These are phyloP conservation scores for Cuniculus paca DNA, from an alignment of 2,797 vertebrate species.

Conservation along the genomic window DNA sequence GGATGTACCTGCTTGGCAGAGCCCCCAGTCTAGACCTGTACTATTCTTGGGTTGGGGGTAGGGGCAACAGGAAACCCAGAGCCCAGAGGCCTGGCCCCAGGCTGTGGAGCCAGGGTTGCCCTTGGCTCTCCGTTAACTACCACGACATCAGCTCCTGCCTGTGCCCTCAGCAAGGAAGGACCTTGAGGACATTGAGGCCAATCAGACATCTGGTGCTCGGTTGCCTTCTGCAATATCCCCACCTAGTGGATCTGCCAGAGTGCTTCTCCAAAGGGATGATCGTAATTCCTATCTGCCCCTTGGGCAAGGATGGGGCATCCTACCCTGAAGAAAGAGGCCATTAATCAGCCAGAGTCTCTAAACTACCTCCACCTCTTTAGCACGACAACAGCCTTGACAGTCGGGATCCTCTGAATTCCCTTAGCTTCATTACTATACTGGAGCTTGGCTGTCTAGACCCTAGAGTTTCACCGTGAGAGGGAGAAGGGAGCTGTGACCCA, in stretches of 20 bases:
- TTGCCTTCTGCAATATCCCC: constrained; percentile 82
- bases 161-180: background rate
- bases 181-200: constrained; percentile 46
- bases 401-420: background rate
- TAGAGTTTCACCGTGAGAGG: background rate
- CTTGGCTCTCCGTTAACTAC: too few relatives aligned
- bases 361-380: constrained; percentile 62
- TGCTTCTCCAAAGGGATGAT: constrained; percentile 59
- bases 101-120: background rate
- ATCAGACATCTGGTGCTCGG: background rate
- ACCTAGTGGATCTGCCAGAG: constrained; percentile 81
- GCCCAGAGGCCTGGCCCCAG: too few relatives aligned
- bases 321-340: constrained; percentile 34
- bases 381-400: constrained; percentile 15
- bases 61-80: background rate
- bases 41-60: background rate
- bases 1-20: background rate
- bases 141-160: accelerated
- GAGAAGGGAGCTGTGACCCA: background rate
- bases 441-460: background rate
- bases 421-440: background rate
- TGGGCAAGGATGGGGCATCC: constrained; percentile 45
- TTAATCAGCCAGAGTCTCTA: constrained; percentile 13
- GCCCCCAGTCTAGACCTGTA: background rate
- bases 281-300: constrained; percentile 60